Evolutionary conservation across 2,797 vertebrate species (phyloP), one percentile per base, ranked within the genome.

Genomic region (Sebastes steindachneri): DNA sequence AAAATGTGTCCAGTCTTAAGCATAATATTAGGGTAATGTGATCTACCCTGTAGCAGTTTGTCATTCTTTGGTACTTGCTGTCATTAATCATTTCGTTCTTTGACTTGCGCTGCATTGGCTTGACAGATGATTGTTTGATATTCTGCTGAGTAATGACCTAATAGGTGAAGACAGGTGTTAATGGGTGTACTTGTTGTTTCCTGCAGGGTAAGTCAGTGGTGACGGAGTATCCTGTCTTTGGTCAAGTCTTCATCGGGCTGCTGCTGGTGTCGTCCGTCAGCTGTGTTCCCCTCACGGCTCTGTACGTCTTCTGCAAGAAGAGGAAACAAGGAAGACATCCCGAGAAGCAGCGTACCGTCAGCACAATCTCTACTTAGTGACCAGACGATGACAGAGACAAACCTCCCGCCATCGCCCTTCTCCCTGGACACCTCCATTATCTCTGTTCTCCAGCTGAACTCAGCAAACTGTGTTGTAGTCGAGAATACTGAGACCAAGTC

Each of bases 221-320:
- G 70, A 96, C 66, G 66, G 95, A 97, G 12, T 99, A 99, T 79
- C 97, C 98, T 0, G 0, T 90, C 6, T 95, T 96, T 0, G 96
- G 95, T 3, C 94, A 98, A 25, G 94, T 88, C 0, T 93, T 96
- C 89, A 99, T 98, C 0, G 97, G 92, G 33, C 90, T 99, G 68
- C 95, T 99, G 5, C 92, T 99, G 87, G 94, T 90, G 0, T 81
- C 96, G 0, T 96, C 98, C 1, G 90, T 93, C 73, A 89, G 95
- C 93, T 99, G 97, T 35, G 85, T 99, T 7, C 97, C 98, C 3
- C 64, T 97, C 68, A 92, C 74, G 5, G 97, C 98, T 58, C 86
- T 98, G 48, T 75, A 96, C 4, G 92, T 81, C 17, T 95, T 92
- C 79, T 58, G 95, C 73, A 85, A 1, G 58, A 96, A 79, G 80